Percentiles rank a stretch among this genome's conserved stretches.
Evolutionary conservation across 2,113 vertebrate species (phyloP).

Genomic region (Lates calcarifer): DNA sequence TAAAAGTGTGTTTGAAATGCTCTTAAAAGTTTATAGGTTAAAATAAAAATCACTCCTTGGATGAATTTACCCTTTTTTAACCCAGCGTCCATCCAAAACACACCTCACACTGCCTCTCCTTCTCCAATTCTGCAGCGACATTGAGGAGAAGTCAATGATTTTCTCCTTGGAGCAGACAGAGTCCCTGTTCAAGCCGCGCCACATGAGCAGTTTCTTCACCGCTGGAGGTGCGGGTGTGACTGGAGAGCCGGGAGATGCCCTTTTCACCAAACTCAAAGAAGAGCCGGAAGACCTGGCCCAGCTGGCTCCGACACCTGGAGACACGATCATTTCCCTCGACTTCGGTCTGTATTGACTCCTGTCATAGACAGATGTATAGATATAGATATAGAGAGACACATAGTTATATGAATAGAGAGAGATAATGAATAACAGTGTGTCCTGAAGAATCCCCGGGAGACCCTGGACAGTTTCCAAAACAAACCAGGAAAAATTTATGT

Average conservation of each 20-base stretch:
- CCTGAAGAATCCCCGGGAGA: not conserved
- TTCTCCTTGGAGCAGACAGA: conserved; percentile 98
- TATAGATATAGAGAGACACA: not conserved
- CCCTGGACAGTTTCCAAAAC: not conserved
- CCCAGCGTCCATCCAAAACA: too few species aligned
- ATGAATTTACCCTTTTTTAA: too few species aligned
- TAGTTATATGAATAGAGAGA: too few species aligned
- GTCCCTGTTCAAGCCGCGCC: conserved; percentile 90
- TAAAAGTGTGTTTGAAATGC: too few species aligned
- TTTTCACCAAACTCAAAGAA: conserved; percentile 95
- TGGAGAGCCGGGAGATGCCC: conserved; percentile 84
- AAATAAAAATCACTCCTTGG: too few species aligned
- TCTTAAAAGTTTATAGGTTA: too few species aligned
- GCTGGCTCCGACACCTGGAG: conserved; percentile 94
- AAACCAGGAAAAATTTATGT: too few species aligned
- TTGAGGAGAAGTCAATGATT: conserved; percentile 93
- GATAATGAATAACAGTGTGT: too few species aligned
- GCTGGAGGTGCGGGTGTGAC: conserved; percentile 38
- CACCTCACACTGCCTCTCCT: not conserved
- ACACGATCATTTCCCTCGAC: conserved; percentile 92
- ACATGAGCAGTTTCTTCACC: conserved; percentile 87
- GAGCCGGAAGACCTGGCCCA: conserved; percentile 96
- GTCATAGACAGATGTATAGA: too few species aligned
- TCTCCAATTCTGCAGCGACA: conserved; percentile 83
- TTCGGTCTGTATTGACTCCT: conserved; percentile 86